Conservation (phyloP, 2,797 vertebrate species). For the Pseudochirops corinnae region DNA sequence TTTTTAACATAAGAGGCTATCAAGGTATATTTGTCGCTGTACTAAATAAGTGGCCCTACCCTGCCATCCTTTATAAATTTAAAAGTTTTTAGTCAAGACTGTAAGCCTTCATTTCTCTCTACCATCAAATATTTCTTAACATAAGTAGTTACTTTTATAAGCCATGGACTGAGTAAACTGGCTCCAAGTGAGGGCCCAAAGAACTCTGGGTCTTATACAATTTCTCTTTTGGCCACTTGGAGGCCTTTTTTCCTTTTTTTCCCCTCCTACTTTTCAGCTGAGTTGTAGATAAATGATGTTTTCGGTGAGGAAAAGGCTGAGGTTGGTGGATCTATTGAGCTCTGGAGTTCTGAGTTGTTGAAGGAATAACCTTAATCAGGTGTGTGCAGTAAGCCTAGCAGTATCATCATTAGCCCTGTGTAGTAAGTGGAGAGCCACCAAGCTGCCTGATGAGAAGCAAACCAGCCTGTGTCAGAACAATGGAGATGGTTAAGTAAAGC, state of each 20-base stretch:
- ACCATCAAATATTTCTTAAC: not conserved
- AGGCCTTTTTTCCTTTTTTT: not conserved
- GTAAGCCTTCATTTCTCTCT: not conserved
- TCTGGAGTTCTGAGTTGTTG: not conserved
- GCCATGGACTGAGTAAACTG: not conserved
- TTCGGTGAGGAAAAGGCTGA: not conserved
- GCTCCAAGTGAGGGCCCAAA: not conserved
- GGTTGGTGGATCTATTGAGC: not conserved
- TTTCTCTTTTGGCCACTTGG: not conserved
- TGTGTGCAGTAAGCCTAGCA: not conserved
- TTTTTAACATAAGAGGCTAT: not conserved
- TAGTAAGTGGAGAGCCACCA: not conserved
- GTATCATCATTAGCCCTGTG: not conserved
- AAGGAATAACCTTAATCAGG: not conserved
- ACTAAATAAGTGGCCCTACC: not conserved
- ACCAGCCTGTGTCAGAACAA: not conserved
- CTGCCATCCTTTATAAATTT: not conserved
- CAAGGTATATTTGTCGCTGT: not conserved
- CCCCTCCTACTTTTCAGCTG: not conserved
- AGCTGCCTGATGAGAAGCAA: not conserved
- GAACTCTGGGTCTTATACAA: no score
- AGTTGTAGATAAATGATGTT: not conserved
- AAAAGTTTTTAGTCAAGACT: not conserved
- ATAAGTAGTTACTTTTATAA: not conserved
- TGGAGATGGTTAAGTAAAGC: not conserved